phyloP scores from a whole-genome alignment of 2,113 vertebrate species.

The Alosa alosa region DNA sequence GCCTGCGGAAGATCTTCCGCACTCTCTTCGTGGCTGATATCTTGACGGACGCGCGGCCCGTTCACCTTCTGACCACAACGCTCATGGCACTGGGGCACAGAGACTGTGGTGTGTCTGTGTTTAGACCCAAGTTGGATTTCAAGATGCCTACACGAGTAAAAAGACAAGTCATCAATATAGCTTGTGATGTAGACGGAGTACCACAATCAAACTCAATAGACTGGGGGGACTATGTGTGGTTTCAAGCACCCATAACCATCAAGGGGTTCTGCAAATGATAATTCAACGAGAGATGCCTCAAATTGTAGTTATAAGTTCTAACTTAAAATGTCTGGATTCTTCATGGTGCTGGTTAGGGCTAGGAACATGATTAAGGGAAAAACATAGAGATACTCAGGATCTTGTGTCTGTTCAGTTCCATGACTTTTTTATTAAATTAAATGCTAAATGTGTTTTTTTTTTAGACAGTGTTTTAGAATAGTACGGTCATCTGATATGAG shows the following conservation, averaged over 20 bases:
- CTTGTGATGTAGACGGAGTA: conserved; percentile 58
- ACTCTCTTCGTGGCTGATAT: conserved; percentile 87
- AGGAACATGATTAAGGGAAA: not conserved
- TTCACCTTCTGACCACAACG: conserved; percentile 76
- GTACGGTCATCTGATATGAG: not conserved
- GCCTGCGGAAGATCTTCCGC: conserved; percentile 86
- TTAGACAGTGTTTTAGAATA: not conserved
- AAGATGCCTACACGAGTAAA: conserved; percentile 80
- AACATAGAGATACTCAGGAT: not conserved
- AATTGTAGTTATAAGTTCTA: not conserved
- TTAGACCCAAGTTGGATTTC: conserved; percentile 89
- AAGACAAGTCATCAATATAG: conserved; percentile 78
- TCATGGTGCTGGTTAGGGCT: not conserved
- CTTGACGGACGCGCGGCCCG: conserved; percentile 81
- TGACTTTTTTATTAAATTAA: not conserved
- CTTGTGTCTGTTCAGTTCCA: not conserved
- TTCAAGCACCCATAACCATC: conserved; percentile 85
- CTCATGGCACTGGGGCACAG: conserved; percentile 86
- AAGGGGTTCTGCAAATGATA: conserved; percentile 82
- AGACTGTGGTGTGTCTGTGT: conserved; percentile 86
- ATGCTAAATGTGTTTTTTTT: not conserved
- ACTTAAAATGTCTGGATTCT: not conserved
- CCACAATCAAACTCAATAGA: conserved; percentile 31
- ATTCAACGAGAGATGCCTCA: not conserved
- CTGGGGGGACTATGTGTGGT: conserved; percentile 89